Evolutionary conservation across 1,140 invertebrate genomes (phyloP).

Genomic region (Hypsibius dujardini): DNA sequence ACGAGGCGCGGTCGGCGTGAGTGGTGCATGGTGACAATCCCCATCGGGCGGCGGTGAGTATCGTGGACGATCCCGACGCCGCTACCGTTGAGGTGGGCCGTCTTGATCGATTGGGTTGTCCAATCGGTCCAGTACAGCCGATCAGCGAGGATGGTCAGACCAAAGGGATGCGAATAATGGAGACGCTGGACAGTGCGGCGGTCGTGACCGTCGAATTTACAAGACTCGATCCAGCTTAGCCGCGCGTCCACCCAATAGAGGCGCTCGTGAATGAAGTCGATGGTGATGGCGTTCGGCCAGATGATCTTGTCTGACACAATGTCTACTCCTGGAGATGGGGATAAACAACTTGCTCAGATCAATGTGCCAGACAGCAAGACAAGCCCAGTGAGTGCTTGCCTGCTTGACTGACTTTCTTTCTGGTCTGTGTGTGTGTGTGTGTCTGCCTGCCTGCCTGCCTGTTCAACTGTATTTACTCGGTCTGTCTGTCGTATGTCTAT

Average conservation of each 20-base stretch:
- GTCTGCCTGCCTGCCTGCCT: no score
- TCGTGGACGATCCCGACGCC: background rate
- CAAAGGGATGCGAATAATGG: background rate
- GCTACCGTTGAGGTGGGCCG: background rate
- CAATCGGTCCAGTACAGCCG: background rate
- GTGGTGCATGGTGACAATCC: background rate
- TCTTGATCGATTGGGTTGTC: background rate
- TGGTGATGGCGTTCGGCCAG: background rate
- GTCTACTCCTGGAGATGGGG: background rate
- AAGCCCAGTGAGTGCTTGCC: no score
- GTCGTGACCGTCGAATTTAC: background rate
- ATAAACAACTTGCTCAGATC: no score
- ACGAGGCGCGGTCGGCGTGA: background rate
- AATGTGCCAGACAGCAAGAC: no score
- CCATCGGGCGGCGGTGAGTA: background rate
- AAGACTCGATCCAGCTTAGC: background rate
- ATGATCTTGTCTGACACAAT: background rate
- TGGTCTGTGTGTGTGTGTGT: no score
- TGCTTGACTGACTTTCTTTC: no score
- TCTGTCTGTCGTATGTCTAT: no score
- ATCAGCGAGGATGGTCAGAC: background rate
- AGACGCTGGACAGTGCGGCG: background rate
- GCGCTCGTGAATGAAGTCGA: background rate
- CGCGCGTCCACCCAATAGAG: background rate
- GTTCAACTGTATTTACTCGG: no score